Base-by-base conservation (phyloP, 2,113 vertebrate species). In the Mesocricetus auratus region DNA sequence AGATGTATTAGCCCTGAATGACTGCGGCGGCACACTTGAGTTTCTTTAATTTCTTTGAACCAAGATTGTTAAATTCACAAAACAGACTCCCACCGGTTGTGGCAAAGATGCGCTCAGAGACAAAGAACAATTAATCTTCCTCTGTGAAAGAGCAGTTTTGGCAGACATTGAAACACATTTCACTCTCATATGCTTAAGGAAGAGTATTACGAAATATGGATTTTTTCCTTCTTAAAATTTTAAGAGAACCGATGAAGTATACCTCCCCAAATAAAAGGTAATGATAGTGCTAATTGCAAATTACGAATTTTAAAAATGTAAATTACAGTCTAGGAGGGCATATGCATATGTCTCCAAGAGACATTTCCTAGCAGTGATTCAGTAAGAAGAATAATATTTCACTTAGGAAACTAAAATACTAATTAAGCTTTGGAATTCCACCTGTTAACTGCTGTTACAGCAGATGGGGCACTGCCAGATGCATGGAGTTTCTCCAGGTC, bases 41-140 rank as follows among this genome's bases (percentile, higher is more conserved):
- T 95, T 96, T 97, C 96, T 97, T 96, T 97, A 98, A 97, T 98
- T 97, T 97, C n/a, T 97, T 96, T 97, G 96, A 96, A 97, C 94
- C 90, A 93, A 98, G 95, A 97, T 89, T 96, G 98, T 98, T 95
- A 96, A 97, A 97, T 78, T 93, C 94, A 90, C 96, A 92, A 91
- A 96, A 96, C 86, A 94, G 94, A 97, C 96, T 97, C 96, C 94
- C 96, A 94, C 94, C 86, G 77, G 95, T 95, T 95, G 87, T 68
- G 78, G 96, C 24, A 33, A 96, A 96, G 69, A 94, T 89, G 77
- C 89, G 86, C 94, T 94, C 91, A 93, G 96, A 97, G 94, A 97
- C 92, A 97, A 96, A 95, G 94, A 95, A 83, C 68, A 86, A 97
- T 97, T 97, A 96, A 97, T 97, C 97, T 96, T 94, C 92, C 68